A percentile compares a stretch with the other conserved stretches of the same genome.
Evolutionary conservation across 2,797 vertebrate species (phyloP).

Genomic region (Falco novaeseelandiae): DNA sequence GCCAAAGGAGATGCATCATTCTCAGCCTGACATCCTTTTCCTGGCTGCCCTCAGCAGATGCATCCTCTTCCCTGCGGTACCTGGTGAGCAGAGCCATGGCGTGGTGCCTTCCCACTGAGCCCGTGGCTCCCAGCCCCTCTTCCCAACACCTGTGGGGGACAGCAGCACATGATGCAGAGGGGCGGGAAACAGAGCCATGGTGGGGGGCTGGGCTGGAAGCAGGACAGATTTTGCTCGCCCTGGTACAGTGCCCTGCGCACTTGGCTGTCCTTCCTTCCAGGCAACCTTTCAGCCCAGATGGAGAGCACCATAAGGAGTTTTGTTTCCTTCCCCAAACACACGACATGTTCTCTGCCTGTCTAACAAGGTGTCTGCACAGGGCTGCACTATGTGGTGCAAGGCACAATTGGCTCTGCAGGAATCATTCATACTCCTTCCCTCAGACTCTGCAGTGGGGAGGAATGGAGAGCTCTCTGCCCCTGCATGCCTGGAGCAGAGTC

Average conservation of each 20-base stretch:
- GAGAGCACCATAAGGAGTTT: slow-evolving; percentile 17
- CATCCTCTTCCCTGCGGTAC: not conserved
- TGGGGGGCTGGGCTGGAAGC: not conserved
- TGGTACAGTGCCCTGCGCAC: not conserved
- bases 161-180: accelerated
- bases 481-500: not conserved
- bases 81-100: accelerated
- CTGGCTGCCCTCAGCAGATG: not conserved
- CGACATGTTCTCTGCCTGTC: not conserved
- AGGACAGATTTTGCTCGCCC: not conserved
- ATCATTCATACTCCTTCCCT: not conserved
- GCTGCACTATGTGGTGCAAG: not conserved
- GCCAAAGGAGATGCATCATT: not conserved
- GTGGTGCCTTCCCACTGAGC: not conserved
- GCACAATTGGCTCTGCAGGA: not conserved
- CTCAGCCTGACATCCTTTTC: not conserved
- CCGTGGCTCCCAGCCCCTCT: not conserved
- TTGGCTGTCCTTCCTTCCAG: slow-evolving; percentile 16
- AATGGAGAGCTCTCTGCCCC: not conserved
- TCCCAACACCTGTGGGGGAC: accelerated
- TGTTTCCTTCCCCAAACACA: not conserved
- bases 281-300: slow-evolving; percentile 52
- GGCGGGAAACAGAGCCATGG: accelerated
- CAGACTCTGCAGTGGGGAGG: accelerated
- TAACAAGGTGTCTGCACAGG: not conserved